A percentile compares a stretch with the other conserved stretches of the same genome.
phyloP scores from a whole-genome alignment of 2,113 vertebrate genomes.

The Capreolus pygargus region DNA sequence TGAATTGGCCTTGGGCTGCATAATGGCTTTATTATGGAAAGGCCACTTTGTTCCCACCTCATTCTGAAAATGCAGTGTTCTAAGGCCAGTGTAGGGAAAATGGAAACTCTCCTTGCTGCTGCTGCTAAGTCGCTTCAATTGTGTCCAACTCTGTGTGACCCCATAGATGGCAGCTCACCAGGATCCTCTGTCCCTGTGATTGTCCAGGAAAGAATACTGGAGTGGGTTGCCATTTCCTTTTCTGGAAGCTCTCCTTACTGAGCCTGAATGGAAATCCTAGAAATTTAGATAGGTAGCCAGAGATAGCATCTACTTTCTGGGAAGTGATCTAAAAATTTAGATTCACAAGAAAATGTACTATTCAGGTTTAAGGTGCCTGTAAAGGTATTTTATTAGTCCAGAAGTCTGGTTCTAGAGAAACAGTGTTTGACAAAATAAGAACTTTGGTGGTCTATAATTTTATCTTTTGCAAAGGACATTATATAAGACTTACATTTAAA shows the following conservation, averaged over 20 bases:
- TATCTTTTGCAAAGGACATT: neutral
- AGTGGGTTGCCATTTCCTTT: neutral
- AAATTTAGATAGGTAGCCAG: neutral
- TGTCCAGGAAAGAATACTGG: neutral
- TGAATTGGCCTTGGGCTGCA: neutral
- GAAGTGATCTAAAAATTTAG: neutral
- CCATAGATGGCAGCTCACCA: neutral
- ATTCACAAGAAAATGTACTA: neutral
- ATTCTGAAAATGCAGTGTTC: neutral
- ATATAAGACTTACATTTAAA: neutral
- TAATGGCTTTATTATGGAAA: neutral
- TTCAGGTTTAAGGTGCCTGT: neutral
- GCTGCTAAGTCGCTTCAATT: neutral
- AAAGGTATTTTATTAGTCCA: neutral
- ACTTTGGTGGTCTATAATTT: neutral
- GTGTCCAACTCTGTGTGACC: neutral
- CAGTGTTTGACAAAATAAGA: neutral
- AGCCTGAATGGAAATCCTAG: neutral
- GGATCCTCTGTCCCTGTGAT: neutral
- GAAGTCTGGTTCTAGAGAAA: no score
- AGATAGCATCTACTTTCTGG: neutral
- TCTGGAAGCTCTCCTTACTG: neutral
- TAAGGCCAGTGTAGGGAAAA: neutral
- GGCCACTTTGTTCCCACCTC: neutral
- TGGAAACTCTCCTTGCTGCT: neutral